Evolutionary conservation across 2,113 vertebrate species (phyloP).

Genomic region (Danio rerio): GRCz12tu NC_133200.1:37232501-37233000

Average conservation of each 20-base stretch:
- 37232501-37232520: conserved; percentile 91
- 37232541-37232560: conserved; percentile 94
- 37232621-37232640: not conserved
- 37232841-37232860: no score
- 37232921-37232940: no score
- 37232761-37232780: no score
- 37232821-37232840: no score
- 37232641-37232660: conserved; percentile 82
- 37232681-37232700: conserved; percentile 91
- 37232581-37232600: conserved; percentile 66
- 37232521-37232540: conserved; percentile 93
- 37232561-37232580: conserved; percentile 93
- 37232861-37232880: no score
- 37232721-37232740: conserved; percentile 95
- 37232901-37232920: no score
- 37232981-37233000: no score
- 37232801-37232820: no score
- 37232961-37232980: no score
- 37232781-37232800: no score
- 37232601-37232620: not conserved
- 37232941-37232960: no score
- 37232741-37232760: conserved; percentile 80
- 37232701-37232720: conserved; percentile 95
- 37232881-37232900: no score
- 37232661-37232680: conserved; percentile 92